phyloP scores from a whole-genome alignment of 2,113 vertebrate species.

The Sclerurus mexicanus region DNA sequence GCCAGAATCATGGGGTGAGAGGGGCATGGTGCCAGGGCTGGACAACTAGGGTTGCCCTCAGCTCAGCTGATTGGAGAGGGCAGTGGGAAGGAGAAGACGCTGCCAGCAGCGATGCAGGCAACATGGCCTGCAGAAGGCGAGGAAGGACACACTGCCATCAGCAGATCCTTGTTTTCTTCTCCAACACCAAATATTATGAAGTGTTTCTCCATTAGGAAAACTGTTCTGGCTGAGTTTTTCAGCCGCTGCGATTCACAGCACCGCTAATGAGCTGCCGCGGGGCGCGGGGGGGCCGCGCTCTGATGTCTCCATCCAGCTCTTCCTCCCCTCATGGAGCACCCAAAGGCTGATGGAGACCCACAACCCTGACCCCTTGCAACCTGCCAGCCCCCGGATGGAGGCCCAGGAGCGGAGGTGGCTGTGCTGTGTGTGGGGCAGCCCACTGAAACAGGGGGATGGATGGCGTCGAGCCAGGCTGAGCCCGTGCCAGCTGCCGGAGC shows the following conservation, averaged over 20 bases:
- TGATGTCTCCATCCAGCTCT: conserved; percentile 13
- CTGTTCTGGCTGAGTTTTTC: conserved; percentile 21
- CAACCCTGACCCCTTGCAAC: fast-evolving
- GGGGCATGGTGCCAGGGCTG: fast-evolving
- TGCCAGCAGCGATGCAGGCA: background rate
- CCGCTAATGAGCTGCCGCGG: background rate
- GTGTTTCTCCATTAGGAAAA: conserved; percentile 37
- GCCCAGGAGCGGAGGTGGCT: background rate
- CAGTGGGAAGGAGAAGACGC: background rate
- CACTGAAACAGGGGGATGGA: background rate
- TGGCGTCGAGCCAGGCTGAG: fast-evolving
- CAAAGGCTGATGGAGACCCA: background rate
- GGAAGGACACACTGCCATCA: background rate
- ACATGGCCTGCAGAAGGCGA: background rate
- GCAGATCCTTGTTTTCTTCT: conserved; percentile 36
- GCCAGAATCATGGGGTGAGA: fast-evolving
- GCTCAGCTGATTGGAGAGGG: background rate
- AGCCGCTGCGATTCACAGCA: background rate
- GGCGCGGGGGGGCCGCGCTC: fast-evolving
- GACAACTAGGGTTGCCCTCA: fast-evolving
- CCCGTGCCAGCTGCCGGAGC: fast-evolving
- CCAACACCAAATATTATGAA: conserved; percentile 56
- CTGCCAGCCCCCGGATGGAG: background rate
- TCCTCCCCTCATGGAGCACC: background rate
- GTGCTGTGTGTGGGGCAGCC: background rate